These are phyloP conservation scores for Vulpes lagopus DNA, from an alignment of 2,113 vertebrate species.

Conservation along the genomic window DNA sequence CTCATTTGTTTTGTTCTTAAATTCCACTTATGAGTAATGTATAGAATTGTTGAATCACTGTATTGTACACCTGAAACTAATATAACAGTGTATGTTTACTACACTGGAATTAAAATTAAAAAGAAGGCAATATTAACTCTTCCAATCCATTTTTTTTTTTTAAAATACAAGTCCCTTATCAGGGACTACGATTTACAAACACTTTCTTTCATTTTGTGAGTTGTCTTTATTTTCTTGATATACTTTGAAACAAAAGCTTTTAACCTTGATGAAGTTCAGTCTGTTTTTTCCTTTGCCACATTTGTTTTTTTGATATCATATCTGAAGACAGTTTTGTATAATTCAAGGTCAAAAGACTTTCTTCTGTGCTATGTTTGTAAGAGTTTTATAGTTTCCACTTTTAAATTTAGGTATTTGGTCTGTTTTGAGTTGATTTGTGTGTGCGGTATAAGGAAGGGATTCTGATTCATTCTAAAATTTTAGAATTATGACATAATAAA, in stretches of 20 bases:
- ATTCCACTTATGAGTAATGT: background rate
- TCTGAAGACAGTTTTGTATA: background rate
- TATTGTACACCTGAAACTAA: background rate
- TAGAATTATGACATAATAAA: background rate
- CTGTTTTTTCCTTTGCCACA: background rate
- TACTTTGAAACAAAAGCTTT: background rate
- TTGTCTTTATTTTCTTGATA: constrained; percentile 20
- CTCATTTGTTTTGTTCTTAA: background rate
- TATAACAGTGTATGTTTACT: background rate
- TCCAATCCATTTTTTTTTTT: background rate
- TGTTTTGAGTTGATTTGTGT: background rate
- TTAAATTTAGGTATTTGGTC: background rate
- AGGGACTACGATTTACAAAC: background rate
- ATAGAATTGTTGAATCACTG: background rate
- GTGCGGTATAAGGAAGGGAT: background rate
- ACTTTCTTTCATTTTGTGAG: background rate
- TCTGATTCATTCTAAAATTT: background rate
- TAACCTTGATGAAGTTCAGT: background rate
- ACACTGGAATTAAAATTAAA: background rate
- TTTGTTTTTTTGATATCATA: background rate
- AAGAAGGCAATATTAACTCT: background rate
- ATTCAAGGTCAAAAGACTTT: background rate
- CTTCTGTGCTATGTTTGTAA: background rate
- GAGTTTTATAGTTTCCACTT: background rate
- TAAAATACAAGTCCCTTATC: background rate